These are phyloP conservation scores for Catagonus wagneri DNA, from an alignment of 2,113 vertebrate genomes.

Conservation along the genomic window DNA sequence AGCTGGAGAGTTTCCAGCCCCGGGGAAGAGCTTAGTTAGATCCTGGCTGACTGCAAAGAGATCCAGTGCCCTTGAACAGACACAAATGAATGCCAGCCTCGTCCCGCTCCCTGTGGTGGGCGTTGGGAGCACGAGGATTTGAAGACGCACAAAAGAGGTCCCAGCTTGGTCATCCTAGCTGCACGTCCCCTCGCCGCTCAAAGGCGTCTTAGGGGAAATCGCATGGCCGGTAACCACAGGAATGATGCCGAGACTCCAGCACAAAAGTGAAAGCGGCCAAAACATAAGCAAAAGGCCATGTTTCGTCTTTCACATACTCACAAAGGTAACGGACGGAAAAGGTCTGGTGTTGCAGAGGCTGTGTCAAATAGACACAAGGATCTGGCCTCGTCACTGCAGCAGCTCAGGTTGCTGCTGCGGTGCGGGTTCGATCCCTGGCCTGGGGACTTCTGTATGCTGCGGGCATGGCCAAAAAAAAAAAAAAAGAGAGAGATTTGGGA, in stretches of 20 bases:
- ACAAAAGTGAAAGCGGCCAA: not conserved
- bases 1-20: not conserved
- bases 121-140: not conserved
- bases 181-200: not conserved
- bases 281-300: not conserved
- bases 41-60: not conserved
- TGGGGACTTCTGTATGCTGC: too few species aligned
- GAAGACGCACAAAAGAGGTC: not conserved
- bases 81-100: not conserved
- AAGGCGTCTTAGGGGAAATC: not conserved
- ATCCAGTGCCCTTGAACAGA: not conserved
- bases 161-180: not conserved
- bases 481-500: too few species aligned
- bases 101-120: not conserved
- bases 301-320: not conserved
- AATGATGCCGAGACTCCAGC: not conserved
- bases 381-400: too few species aligned
- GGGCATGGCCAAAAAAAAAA: too few species aligned
- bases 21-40: not conserved
- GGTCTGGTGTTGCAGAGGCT: too few species aligned
- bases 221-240: not conserved
- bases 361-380: not conserved
- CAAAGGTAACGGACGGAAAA: not conserved
- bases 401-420: too few species aligned
- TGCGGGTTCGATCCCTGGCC: too few species aligned